These are phyloP conservation scores for Hyles vespertilio DNA, from an alignment of 1,140 invertebrate species.

Conservation along the genomic window DNA sequence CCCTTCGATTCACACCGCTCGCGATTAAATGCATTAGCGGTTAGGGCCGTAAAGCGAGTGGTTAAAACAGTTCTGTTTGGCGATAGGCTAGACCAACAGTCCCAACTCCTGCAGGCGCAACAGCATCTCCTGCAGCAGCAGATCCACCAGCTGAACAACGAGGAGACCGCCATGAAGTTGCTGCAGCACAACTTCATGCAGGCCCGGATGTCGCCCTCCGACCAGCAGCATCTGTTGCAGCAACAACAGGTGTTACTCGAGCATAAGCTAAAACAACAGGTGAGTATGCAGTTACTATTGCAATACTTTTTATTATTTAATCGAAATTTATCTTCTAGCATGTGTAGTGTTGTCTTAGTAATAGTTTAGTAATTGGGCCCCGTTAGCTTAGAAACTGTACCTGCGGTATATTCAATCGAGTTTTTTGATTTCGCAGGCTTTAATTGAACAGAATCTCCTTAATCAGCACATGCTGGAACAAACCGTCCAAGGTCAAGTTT, in stretches of 20 bases:
- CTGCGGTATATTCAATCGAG: no score
- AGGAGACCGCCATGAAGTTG: slow-evolving; percentile 65
- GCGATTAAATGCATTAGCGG: no score
- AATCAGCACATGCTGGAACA: slow-evolving; percentile 78
- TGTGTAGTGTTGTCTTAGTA: no score
- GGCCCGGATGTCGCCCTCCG: slow-evolving; percentile 64
- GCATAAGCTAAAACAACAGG: slow-evolving; percentile 54
- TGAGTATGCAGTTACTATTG: neutral
- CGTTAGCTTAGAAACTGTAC: no score
- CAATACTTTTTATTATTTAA: no score
- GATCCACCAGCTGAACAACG: slow-evolving; percentile 70
- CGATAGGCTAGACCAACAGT: slow-evolving; percentile 66
- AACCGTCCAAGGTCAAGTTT: slow-evolving; percentile 60
- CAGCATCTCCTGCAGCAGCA: slow-evolving; percentile 74
- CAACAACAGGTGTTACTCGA: slow-evolving; percentile 49
- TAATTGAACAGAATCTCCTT: slow-evolving; percentile 77
- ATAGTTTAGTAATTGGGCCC: no score
- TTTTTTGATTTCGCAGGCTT: slow-evolving; percentile 32
- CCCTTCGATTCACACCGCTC: no score
- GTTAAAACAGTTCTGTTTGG: no score
- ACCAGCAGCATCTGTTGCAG: slow-evolving; percentile 62
- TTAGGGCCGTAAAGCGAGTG: no score
- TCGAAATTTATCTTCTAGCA: no score
- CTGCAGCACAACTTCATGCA: slow-evolving; percentile 75
- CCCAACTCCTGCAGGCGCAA: slow-evolving; percentile 68